Percentiles rank a stretch among this genome's conserved stretches.
Evolutionary conservation across 2,113 vertebrate species (phyloP).

Genomic region (Muscicapa adusta): DNA sequence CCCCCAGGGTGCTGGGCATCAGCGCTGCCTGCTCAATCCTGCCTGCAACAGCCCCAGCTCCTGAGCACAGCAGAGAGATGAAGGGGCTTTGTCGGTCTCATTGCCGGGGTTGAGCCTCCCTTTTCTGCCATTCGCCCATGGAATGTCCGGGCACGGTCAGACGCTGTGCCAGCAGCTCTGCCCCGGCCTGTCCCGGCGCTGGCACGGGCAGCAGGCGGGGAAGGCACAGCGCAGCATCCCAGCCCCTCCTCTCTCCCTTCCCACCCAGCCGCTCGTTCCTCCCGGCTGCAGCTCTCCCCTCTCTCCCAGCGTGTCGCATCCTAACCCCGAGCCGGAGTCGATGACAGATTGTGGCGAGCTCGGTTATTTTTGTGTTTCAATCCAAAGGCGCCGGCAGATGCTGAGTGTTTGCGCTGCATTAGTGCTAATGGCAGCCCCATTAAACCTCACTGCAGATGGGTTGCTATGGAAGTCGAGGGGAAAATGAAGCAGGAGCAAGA

Average conservation of each 20-base stretch:
- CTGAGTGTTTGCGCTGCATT: constrained; percentile 87
- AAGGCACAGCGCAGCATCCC: not conserved
- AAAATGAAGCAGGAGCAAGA: constrained; percentile 59
- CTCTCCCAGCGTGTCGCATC: not conserved
- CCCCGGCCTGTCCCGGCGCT: fast-evolving
- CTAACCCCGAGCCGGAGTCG: not conserved
- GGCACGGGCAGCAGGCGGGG: not conserved
- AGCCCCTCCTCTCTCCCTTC: not conserved
- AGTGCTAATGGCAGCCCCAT: constrained; percentile 89
- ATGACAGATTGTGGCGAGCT: constrained; percentile 34
- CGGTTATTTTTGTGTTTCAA: constrained; percentile 70
- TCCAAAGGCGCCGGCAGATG: constrained; percentile 81
- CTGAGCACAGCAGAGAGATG: not conserved
- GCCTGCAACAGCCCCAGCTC: not conserved
- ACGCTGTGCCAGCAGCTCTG: fast-evolving
- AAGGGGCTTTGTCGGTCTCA: not conserved
- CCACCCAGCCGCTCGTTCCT: not conserved
- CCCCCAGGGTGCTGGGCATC: not conserved
- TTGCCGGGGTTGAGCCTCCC: not conserved
- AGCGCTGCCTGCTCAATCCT: not conserved
- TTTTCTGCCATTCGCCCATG: not conserved
- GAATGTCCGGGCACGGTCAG: not conserved
- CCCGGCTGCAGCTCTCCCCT: constrained; percentile 26
- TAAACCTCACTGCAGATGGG: constrained; percentile 83
- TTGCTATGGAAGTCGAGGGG: constrained; percentile 78